A percentile compares a stretch with the other conserved stretches of the same genome.
phyloP scores from a whole-genome alignment of 2,888 invertebrate genomes.

The Heterodera filipjevi region DNA sequence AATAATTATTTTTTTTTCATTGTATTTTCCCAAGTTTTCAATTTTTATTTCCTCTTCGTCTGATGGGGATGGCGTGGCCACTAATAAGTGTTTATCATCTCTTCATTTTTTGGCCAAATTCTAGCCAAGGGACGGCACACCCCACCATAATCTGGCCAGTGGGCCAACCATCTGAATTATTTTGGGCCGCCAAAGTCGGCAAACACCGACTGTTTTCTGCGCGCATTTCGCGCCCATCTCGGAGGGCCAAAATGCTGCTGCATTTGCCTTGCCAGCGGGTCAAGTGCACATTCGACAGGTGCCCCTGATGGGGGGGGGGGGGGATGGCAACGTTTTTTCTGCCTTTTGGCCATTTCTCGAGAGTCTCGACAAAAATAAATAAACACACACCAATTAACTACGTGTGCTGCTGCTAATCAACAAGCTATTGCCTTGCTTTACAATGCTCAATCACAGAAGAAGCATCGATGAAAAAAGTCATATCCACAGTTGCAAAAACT shows the following conservation, averaged over 20 bases:
- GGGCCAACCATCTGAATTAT: background rate
- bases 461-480: too few relatives aligned
- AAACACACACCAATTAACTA: background rate
- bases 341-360: too few relatives aligned
- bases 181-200: background rate
- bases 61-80: background rate
- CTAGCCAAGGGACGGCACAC: background rate
- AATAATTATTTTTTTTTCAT: too few relatives aligned
- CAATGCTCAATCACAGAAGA: too few relatives aligned
- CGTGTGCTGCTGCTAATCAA: background rate
- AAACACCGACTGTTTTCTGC: background rate
- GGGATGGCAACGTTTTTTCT: too few relatives aligned
- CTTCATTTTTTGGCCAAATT: background rate
- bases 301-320: background rate
- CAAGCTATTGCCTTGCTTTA: too few relatives aligned
- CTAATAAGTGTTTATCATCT: background rate
- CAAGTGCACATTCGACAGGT: background rate
- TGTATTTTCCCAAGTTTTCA: too few relatives aligned
- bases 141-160: background rate
- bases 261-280: background rate
- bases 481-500: conserved; percentile 4
- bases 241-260: too few relatives aligned
- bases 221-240: background rate
- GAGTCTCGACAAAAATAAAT: background rate
- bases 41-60: too few relatives aligned